Conservation (phyloP, 2,113 vertebrate genomes). For the Poeciliopsis prolifica region DNA sequence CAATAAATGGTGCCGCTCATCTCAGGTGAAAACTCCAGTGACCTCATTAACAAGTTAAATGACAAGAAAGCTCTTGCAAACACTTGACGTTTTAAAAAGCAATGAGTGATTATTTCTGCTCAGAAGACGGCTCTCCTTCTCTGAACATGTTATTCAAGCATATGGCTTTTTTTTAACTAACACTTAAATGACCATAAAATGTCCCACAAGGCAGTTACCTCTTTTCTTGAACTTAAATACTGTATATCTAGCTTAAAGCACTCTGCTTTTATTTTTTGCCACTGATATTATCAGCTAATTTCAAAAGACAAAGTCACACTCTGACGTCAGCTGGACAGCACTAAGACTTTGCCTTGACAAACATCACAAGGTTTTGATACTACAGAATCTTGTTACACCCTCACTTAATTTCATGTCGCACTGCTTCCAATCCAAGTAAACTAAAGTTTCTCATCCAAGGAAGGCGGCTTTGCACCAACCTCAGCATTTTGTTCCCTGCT, state of each 20-base stretch:
- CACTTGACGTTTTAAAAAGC: slow-evolving; percentile 20
- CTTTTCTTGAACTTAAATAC: not conserved
- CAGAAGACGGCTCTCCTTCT: slow-evolving; percentile 12
- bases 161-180: not conserved
- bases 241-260: not conserved
- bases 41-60: slow-evolving; percentile 47
- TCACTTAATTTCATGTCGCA: not conserved
- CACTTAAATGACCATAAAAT: too few relatives aligned
- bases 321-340: not conserved
- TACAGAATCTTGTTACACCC: not conserved
- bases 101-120: slow-evolving; percentile 46
- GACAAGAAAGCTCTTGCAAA: slow-evolving; percentile 22
- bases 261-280: not conserved
- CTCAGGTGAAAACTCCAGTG: slow-evolving; percentile 62
- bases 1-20: slow-evolving; percentile 63
- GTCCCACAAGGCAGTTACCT: not conserved
- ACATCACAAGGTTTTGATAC: not conserved
- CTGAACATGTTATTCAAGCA: not conserved
- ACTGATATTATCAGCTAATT: not conserved
- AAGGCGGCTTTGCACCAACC: not conserved
- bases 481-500: not conserved
- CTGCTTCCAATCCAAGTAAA: not conserved
- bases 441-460: not conserved
- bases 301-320: not conserved
- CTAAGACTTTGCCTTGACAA: not conserved